Evolutionary conservation across 1,140 invertebrate species (phyloP).

Genomic region (Anadara kagoshimensis): DNA sequence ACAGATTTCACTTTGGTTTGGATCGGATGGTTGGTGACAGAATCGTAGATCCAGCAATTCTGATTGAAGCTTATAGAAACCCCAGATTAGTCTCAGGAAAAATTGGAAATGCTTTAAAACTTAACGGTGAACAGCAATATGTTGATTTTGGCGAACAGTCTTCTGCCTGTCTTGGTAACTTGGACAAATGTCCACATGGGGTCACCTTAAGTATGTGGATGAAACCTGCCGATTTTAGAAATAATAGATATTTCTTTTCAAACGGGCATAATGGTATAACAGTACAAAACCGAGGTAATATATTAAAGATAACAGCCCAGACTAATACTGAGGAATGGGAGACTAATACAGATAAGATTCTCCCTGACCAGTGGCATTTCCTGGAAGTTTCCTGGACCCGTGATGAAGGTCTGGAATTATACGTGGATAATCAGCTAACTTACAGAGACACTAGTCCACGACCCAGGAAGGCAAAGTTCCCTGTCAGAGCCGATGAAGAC

Average conservation of each 20-base stretch:
- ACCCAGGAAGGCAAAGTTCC: neutral
- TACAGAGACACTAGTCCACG: constrained; percentile 23
- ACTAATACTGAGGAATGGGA: constrained; percentile 60
- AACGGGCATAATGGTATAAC: constrained; percentile 67
- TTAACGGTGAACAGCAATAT: constrained; percentile 57
- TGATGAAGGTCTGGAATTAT: constrained; percentile 61
- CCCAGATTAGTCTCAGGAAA: constrained; percentile 55
- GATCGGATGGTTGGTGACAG: constrained; percentile 47
- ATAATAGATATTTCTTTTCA: constrained; percentile 63
- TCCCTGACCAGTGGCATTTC: constrained; percentile 62
- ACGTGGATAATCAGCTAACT: constrained; percentile 56
- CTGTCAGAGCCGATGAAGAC: constrained; percentile 21
- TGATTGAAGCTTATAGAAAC: constrained; percentile 50
- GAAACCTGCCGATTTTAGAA: constrained; percentile 48
- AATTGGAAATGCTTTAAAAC: constrained; percentile 56
- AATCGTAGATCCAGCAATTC: constrained; percentile 48
- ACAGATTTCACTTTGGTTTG: constrained; percentile 51
- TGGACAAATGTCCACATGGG: constrained; percentile 66
- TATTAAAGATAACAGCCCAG: constrained; percentile 42
- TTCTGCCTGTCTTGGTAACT: constrained; percentile 64
- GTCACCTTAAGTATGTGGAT: constrained; percentile 62
- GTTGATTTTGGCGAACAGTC: constrained; percentile 60
- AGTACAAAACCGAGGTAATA: constrained; percentile 39
- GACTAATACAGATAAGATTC: constrained; percentile 43
- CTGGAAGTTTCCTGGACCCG: constrained; percentile 69